These are phyloP conservation scores for Siniperca undulata DNA, from an alignment of 2,797 vertebrate genomes.

Conservation along the genomic window DNA sequence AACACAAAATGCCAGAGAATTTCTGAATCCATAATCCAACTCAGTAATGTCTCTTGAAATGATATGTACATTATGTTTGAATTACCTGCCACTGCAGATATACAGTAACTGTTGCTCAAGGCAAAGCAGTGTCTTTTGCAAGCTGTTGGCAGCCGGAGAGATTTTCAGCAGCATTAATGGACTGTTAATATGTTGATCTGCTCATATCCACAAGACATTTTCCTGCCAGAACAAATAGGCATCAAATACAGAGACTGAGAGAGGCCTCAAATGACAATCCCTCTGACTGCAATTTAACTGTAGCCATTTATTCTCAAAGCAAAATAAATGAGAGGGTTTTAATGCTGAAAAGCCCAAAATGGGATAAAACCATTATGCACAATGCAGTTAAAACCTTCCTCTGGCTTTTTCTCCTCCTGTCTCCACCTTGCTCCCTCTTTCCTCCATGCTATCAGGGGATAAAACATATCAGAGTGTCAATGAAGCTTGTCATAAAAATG, in stretches of 20 bases:
- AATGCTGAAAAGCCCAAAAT: constrained; percentile 44
- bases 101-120: constrained; percentile 72
- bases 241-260: constrained; percentile 80
- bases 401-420: constrained; percentile 20
- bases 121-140: constrained; percentile 67
- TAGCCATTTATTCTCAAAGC: constrained; percentile 56
- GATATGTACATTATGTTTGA: constrained; percentile 63
- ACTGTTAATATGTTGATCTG: constrained; percentile 84
- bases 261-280: constrained; percentile 77
- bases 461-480: constrained; percentile 77
- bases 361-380: constrained; percentile 44
- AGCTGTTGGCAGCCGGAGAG: constrained; percentile 78
- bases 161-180: constrained; percentile 84
- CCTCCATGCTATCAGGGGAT: constrained; percentile 59
- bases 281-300: constrained; percentile 49
- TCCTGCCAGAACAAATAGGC: constrained; percentile 82
- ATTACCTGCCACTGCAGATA: constrained; percentile 72
- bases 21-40: constrained; percentile 44
- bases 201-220: constrained; percentile 82
- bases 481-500: constrained; percentile 80
- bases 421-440: constrained; percentile 37
- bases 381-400: constrained; percentile 18
- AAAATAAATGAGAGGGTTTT: constrained; percentile 58
- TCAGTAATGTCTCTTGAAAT: constrained; percentile 58
- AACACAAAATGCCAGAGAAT: constrained; percentile 42